Evolutionary conservation across 2,888 invertebrate species (phyloP).

Genomic region (Hemithea aestivaria): DNA sequence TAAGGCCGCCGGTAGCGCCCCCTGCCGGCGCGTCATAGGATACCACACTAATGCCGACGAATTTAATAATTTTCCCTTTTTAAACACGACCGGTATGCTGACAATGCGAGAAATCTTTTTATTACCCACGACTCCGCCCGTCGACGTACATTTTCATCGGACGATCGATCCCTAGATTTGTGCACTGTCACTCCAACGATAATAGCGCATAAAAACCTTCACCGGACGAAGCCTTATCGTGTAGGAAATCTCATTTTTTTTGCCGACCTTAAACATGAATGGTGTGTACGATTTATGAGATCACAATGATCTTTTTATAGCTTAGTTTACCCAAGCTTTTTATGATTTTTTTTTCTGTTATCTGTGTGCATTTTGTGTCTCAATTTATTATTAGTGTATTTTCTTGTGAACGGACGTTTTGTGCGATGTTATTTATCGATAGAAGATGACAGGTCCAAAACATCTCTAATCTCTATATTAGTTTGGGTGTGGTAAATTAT

Average conservation of each 20-base stretch:
- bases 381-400: conserved; percentile 76
- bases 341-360: conserved; percentile 50
- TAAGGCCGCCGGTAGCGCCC: conserved; percentile 67
- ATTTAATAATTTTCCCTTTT: conserved; percentile 40
- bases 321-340: conserved; percentile 60
- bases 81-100: conserved; percentile 28
- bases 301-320: conserved; percentile 72
- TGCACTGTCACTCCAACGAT: conserved; percentile 42
- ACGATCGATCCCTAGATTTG: conserved; percentile 34
- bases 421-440: conserved; percentile 57
- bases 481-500: conserved; percentile 17
- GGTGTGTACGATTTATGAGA: conserved; percentile 75
- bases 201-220: conserved; percentile 48
- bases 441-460: conserved; percentile 40
- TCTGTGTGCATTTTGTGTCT: conserved; percentile 72
- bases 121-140: conserved; percentile 11
- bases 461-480: conserved; percentile 34
- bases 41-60: conserved; percentile 62
- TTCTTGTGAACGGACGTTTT: conserved; percentile 63
- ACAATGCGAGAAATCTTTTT: conserved; percentile 21
- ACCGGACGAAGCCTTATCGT: conserved; percentile 70
- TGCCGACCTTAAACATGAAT: conserved; percentile 69
- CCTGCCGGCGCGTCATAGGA: conserved; percentile 63
- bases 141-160: conserved; percentile 24
- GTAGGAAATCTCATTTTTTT: conserved; percentile 74